Evolutionary conservation across 2,113 vertebrate species (phyloP).

Genomic region (Patagioenas fasciata): DNA sequence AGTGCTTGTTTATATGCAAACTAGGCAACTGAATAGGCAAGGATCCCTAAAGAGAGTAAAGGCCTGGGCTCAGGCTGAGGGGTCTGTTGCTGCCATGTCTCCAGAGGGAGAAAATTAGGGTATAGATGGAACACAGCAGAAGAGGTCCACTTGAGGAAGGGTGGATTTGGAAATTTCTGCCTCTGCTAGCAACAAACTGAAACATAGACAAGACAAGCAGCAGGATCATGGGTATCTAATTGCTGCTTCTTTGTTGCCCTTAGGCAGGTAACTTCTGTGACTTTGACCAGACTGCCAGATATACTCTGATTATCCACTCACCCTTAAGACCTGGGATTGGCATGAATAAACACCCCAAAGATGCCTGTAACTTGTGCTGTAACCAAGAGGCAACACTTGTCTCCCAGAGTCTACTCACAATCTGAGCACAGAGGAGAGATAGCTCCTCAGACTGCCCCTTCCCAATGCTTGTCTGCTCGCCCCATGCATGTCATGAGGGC

Average conservation of each 20-base stretch:
- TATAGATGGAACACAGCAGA: background rate
- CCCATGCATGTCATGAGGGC: rapidly evolving
- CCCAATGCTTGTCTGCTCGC: background rate
- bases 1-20: background rate
- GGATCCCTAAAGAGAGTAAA: background rate
- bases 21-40: background rate
- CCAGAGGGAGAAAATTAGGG: background rate
- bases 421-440: background rate
- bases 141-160: background rate
- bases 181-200: background rate
- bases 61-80: background rate
- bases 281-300: background rate
- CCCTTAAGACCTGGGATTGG: background rate
- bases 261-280: background rate
- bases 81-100: background rate
- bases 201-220: background rate
- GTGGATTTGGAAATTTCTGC: background rate
- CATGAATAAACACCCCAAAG: background rate
- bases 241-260: background rate
- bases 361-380: background rate
- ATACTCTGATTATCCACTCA: background rate
- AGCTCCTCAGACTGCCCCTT: background rate
- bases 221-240: background rate
- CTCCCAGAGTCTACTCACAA: background rate
- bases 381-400: background rate